phyloP scores from a whole-genome alignment of 2,888 invertebrate species.

The Tromatobia lineatoria region DNA sequence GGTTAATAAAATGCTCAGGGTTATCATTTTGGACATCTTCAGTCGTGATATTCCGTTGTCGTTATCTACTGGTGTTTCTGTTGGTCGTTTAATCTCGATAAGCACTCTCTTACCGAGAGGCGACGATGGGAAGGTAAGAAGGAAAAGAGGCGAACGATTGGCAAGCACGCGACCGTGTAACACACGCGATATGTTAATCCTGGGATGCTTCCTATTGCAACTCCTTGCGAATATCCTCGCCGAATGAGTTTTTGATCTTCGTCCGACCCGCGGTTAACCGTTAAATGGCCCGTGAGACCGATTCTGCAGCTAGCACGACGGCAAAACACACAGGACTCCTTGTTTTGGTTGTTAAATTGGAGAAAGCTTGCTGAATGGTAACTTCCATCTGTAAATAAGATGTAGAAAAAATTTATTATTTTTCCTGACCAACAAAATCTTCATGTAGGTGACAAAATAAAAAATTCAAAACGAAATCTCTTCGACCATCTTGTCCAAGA shows the following conservation, averaged over 20 bases:
- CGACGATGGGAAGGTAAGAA: constrained; percentile 20
- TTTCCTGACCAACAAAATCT: no score
- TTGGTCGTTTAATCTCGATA: constrained; percentile 24
- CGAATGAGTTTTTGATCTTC: constrained; percentile 33
- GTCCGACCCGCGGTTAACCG: constrained; percentile 27
- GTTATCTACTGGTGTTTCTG: constrained; percentile 4
- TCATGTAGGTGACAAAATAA: no score
- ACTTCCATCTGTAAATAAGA: neutral
- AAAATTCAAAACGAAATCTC: no score
- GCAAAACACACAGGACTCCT: neutral
- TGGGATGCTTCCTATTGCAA: constrained; percentile 43
- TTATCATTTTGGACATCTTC: constrained; percentile 11
- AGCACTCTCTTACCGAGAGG: constrained; percentile 12
- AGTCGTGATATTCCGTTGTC: constrained; percentile 22
- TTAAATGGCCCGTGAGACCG: constrained; percentile 19
- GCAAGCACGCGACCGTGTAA: constrained; percentile 75
- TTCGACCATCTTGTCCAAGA: no score
- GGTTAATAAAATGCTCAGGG: constrained; percentile 7
- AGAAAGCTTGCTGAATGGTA: neutral
- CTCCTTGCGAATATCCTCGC: constrained; percentile 42
- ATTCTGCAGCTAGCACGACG: neutral
- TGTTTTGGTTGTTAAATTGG: constrained; percentile 1
- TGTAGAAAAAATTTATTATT: neutral
- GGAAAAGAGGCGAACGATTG: constrained; percentile 69
- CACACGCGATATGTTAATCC: constrained; percentile 79